Conservation (phyloP, 2,888 invertebrate species). For the Aethes cnicana region DNA sequence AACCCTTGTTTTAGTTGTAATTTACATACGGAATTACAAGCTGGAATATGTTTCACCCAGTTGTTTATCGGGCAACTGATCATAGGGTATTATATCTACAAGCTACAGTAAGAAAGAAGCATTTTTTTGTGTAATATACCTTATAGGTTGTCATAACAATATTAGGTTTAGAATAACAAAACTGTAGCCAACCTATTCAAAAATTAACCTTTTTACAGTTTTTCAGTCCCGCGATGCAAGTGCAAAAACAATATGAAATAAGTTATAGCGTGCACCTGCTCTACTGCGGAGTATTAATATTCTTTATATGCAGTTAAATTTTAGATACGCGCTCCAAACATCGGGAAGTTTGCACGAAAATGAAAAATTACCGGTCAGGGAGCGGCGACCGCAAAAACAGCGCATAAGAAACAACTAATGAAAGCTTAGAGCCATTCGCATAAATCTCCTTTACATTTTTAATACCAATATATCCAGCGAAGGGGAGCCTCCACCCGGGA, state of each 20-base stretch:
- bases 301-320: constrained; percentile 81
- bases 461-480: constrained; percentile 79
- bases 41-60: constrained; percentile 65
- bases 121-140: no score
- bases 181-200: no score
- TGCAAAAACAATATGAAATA: constrained; percentile 71
- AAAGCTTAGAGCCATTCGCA: constrained; percentile 83
- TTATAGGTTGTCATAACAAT: no score
- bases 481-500: constrained; percentile 70
- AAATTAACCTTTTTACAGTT: no score
- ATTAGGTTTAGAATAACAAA: no score
- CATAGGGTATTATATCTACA: not conserved
- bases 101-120: not conserved
- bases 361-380: constrained; percentile 82
- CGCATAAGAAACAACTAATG: constrained; percentile 80
- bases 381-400: constrained; percentile 77
- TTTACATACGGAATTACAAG: constrained; percentile 80
- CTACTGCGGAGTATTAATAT: constrained; percentile 71
- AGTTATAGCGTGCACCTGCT: constrained; percentile 77
- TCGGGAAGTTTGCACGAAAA: constrained; percentile 76
- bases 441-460: constrained; percentile 83
- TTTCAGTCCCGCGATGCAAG: constrained; percentile 59
- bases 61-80: constrained; percentile 51
- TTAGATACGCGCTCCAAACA: constrained; percentile 64
- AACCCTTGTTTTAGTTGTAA: constrained; percentile 74